phyloP scores from a whole-genome alignment of 2,797 vertebrate species.

The Phaenicophaeus curvirostris region DNA sequence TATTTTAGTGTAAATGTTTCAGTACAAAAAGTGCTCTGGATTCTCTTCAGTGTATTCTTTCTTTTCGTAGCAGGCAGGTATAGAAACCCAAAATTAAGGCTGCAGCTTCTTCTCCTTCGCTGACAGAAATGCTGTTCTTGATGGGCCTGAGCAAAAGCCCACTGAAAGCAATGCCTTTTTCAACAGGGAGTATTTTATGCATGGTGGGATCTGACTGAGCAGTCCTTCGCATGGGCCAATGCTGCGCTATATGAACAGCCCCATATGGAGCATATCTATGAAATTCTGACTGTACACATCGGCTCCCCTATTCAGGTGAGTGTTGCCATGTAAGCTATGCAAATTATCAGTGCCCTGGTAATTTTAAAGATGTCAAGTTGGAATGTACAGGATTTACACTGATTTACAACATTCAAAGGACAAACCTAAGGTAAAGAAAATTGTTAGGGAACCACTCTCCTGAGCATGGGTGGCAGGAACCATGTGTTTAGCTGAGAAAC shows the following conservation, averaged over 20 bases:
- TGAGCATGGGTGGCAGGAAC: background rate
- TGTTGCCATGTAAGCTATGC: fast-evolving
- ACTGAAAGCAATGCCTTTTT: background rate
- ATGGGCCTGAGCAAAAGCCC: background rate
- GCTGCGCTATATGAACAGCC: background rate
- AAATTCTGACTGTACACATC: fast-evolving
- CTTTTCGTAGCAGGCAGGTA: constrained; percentile 33
- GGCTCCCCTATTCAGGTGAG: fast-evolving
- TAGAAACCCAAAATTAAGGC: constrained; percentile 65
- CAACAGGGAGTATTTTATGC: background rate
- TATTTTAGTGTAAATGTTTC: constrained; percentile 34
- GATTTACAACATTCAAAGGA: background rate
- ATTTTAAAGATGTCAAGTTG: background rate
- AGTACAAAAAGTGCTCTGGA: constrained; percentile 3
- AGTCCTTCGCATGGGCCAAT: background rate
- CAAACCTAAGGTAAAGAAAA: background rate
- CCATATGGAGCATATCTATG: fast-evolving
- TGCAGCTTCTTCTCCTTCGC: constrained; percentile 34
- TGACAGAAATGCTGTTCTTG: background rate
- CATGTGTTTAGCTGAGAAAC: background rate
- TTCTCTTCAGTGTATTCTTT: constrained; percentile 28
- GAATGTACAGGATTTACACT: background rate
- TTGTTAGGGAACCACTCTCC: background rate
- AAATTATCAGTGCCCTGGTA: background rate
- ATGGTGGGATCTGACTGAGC: background rate